phyloP scores from a whole-genome alignment of 2,113 vertebrate genomes.

The Hucho hucho region DNA sequence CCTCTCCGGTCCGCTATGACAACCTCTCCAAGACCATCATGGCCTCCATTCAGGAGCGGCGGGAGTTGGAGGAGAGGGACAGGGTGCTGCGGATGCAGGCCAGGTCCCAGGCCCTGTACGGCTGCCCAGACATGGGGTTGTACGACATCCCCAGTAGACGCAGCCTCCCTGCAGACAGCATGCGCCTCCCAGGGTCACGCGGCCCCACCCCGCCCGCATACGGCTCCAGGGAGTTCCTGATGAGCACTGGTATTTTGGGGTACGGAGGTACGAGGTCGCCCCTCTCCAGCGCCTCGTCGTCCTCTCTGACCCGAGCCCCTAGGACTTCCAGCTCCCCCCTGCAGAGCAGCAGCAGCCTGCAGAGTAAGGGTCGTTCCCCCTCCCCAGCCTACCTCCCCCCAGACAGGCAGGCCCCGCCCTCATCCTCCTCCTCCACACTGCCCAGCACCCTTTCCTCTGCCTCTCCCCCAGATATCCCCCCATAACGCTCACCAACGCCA shows the following conservation, averaged over 20 bases:
- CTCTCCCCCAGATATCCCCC: conserved; percentile 71
- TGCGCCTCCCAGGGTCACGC: conserved; percentile 52
- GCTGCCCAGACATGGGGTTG: conserved; percentile 79
- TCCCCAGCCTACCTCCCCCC: conserved; percentile 79
- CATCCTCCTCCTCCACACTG: conserved; percentile 57
- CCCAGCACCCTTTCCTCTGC: conserved; percentile 75
- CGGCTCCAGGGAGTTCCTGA: conserved; percentile 89
- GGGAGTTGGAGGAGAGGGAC: conserved; percentile 87
- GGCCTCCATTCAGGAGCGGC: conserved; percentile 90
- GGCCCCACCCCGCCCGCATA: conserved; percentile 77
- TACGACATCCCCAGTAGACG: conserved; percentile 88
- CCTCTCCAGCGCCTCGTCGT: conserved; percentile 80
- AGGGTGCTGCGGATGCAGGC: conserved; percentile 81
- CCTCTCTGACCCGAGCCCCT: conserved; percentile 80
- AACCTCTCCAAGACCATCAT: conserved; percentile 91
- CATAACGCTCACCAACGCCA: conserved; percentile 51
- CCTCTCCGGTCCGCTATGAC: conserved; percentile 85
- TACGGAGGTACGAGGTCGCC: conserved; percentile 83
- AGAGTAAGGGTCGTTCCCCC: conserved; percentile 67
- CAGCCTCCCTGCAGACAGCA: conserved; percentile 82
- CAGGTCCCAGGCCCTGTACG: conserved; percentile 79
- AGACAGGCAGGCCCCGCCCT: conserved; percentile 77
- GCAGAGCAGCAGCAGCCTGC: conserved; percentile 85
- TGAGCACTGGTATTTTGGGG: conserved; percentile 76
- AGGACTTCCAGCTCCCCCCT: conserved; percentile 87